phyloP scores from a whole-genome alignment of 2,797 vertebrate genomes.

The Sebastolobus altivelis region DNA sequence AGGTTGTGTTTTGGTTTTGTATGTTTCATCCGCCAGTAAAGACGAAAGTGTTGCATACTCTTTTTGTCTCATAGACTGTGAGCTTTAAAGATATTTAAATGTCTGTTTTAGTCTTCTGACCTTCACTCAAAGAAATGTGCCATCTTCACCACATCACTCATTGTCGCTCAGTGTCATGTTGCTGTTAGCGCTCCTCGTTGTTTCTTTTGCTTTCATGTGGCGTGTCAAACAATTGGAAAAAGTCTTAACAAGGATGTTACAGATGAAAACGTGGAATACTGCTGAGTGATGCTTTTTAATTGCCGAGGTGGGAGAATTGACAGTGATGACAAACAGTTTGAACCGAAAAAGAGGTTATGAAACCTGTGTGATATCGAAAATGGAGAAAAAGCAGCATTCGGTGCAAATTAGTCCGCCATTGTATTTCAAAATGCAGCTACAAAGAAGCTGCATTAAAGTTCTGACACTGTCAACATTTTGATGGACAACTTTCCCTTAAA shows the following conservation, averaged over 20 bases:
- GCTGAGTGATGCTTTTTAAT: neutral
- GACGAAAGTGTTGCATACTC: neutral
- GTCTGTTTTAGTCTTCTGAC: neutral
- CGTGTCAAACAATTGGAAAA: neutral
- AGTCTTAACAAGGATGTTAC: neutral
- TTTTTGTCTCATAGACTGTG: neutral
- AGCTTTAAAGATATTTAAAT: constrained; percentile 9
- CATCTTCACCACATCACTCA: neutral
- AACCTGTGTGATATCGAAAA: neutral
- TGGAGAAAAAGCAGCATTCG: neutral
- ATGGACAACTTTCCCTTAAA: neutral
- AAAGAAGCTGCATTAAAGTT: neutral
- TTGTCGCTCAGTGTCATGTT: neutral
- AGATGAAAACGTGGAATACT: neutral
- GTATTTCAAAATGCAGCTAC: neutral
- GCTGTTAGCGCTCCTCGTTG: neutral
- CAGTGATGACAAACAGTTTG: neutral
- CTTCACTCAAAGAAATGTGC: neutral
- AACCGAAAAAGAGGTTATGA: neutral
- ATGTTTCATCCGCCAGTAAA: neutral
- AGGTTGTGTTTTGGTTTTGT: neutral
- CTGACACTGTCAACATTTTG: neutral
- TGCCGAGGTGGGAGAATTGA: neutral
- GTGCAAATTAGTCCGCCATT: neutral
- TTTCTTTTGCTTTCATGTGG: constrained; percentile 7